A percentile compares a stretch with the other conserved stretches of the same genome.
Conservation (phyloP, 2,797 vertebrate genomes). For the Sciaenops ocellatus region DNA sequence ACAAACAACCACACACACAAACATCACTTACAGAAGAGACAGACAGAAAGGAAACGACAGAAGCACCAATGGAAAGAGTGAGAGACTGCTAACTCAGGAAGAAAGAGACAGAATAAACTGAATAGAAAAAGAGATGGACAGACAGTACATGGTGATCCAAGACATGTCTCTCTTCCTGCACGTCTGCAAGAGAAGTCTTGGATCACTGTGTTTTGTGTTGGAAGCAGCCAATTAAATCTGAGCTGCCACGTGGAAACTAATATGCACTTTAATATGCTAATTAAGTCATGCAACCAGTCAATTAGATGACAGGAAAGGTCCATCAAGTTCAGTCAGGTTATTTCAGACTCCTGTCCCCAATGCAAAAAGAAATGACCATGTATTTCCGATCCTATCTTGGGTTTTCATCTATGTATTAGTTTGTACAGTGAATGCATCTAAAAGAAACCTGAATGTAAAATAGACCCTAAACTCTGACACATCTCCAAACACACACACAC, state of each 20-base stretch:
- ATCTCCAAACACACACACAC: not conserved
- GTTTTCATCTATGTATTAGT: not conserved
- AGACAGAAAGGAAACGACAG: conserved; percentile 24
- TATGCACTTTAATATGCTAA: conserved; percentile 61
- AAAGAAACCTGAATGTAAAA: not conserved
- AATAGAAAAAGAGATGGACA: conserved; percentile 22
- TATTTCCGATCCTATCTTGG: not conserved
- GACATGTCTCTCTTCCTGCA: not conserved
- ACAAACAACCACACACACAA: conserved; percentile 8
- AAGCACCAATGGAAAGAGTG: conserved; percentile 23
- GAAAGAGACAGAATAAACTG: conserved; percentile 10
- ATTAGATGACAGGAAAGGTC: conserved; percentile 54
- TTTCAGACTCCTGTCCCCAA: conserved; percentile 11
- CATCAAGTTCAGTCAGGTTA: conserved; percentile 23
- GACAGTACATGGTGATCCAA: not conserved
- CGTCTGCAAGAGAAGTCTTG: conserved; percentile 6
- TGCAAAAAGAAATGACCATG: not conserved
- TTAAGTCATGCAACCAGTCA: conserved; percentile 54
- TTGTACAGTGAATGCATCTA: not conserved
- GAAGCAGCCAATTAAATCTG: conserved; percentile 59
- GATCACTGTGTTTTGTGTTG: conserved; percentile 42
- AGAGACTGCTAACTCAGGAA: conserved; percentile 8
- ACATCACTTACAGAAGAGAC: not conserved
- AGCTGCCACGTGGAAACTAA: conserved; percentile 49
- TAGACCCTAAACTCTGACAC: not conserved